These are phyloP conservation scores for Thalassaphorura encarpata DNA, from an alignment of 1,140 invertebrate genomes.

Conservation along the genomic window DNA sequence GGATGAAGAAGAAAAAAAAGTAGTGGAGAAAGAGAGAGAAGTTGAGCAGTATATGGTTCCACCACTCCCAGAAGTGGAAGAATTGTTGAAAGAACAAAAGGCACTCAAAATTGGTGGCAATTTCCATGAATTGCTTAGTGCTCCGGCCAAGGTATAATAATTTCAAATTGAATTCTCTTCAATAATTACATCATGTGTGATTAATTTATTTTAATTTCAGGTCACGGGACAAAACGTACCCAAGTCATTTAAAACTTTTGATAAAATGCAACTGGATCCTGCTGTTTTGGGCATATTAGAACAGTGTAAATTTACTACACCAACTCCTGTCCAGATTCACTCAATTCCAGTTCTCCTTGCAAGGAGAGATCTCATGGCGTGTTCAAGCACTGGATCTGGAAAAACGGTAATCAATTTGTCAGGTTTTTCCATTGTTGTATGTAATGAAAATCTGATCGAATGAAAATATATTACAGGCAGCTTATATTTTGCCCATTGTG, in stretches of 20 bases:
- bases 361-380: slow-evolving; percentile 85
- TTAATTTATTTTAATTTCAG: slow-evolving; percentile 34
- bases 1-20: no score
- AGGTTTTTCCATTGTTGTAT: not conserved
- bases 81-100: not conserved
- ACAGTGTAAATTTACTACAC: slow-evolving; percentile 71
- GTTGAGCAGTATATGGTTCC: not conserved
- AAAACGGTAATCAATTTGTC: slow-evolving; percentile 58
- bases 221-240: slow-evolving; percentile 57
- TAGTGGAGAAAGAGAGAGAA: no score
- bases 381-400: slow-evolving; percentile 94
- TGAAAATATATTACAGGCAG: slow-evolving; percentile 49
- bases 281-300: slow-evolving; percentile 63
- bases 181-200: no score
- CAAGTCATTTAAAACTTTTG: slow-evolving; percentile 56
- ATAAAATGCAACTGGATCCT: slow-evolving; percentile 52
- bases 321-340: slow-evolving; percentile 89
- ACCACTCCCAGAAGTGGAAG: not conserved
- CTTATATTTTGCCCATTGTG: slow-evolving; percentile 82
- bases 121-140: not conserved
- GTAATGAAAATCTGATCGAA: not conserved
- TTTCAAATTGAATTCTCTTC: no score
- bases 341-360: slow-evolving; percentile 71
- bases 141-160: not conserved
- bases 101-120: not conserved